These are phyloP conservation scores for Amphipyra tragopoginis DNA, from an alignment of 2,888 invertebrate genomes.

Conservation along the genomic window DNA sequence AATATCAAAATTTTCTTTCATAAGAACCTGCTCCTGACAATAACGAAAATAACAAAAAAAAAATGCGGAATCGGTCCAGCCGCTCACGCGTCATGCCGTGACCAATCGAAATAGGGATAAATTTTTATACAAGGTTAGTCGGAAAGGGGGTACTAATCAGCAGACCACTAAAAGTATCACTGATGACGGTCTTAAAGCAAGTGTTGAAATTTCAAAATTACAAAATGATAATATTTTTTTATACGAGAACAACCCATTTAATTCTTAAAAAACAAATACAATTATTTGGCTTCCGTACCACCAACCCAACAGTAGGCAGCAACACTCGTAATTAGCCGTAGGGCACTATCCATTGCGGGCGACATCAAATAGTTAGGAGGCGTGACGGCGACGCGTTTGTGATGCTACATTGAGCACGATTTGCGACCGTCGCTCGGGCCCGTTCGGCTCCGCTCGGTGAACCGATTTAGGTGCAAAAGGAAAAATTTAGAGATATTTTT, in stretches of 20 bases:
- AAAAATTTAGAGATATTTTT: slow-evolving; percentile 41
- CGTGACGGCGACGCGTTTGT: slow-evolving; percentile 63
- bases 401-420: slow-evolving; percentile 76
- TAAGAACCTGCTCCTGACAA: too few relatives aligned
- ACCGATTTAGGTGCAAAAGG: slow-evolving; percentile 42
- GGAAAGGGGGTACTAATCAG: too few relatives aligned
- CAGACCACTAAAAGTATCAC: too few relatives aligned
- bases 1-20: too few relatives aligned
- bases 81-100: too few relatives aligned
- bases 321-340: slow-evolving; percentile 52
- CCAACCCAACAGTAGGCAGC: slow-evolving; percentile 13
- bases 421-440: slow-evolving; percentile 64
- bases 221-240: background rate
- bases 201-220: too few relatives aligned
- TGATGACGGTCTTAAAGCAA: too few relatives aligned
- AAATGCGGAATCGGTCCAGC: too few relatives aligned
- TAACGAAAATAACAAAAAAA: too few relatives aligned
- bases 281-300: background rate
- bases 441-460: slow-evolving; percentile 17
- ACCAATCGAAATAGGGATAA: too few relatives aligned
- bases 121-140: too few relatives aligned
- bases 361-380: slow-evolving; percentile 61
- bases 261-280: background rate
- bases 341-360: slow-evolving; percentile 56
- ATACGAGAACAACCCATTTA: too few relatives aligned